Evolutionary conservation across 2,888 invertebrate species (phyloP), one percentile per base, ranked within the genome.

Genomic region (Dynastes tityus): DNA sequence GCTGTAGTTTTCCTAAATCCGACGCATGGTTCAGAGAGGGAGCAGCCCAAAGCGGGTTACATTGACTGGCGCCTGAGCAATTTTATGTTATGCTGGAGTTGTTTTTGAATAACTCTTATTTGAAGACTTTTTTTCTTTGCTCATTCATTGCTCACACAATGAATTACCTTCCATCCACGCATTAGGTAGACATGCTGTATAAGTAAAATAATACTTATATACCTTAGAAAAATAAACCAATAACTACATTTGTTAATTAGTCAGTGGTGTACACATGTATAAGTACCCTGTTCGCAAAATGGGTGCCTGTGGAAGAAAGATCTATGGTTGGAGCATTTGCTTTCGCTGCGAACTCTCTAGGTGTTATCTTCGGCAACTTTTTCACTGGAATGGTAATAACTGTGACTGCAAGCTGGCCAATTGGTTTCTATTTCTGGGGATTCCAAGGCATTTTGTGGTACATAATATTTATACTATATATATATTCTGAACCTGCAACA

Each of bases 231-330:
- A 45, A 45, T 45, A 8, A 45, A 8, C 11, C 45, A 45, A 45
- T 11, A 13, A 32, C 11, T 63, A 11, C 27, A 11, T 63, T 32
- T 63, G 29, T 32, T 63, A 32, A 29, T 90, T 89, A 93, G 93
- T 93, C 93, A 82, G 93, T 93, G 9, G 93, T 93, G 80, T 93
- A 94, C 84, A 95, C 94, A 76, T 95, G 96, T 85, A 96, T 97
- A 83, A 95, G 95, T 88, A 95, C 95, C 37, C 89, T 96, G 91
- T 88, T 95, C 85, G 95, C 95, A 79, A 95, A 95, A 89, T 96
- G 95, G 95, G 93, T 95, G 82, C 95, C 95, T 9, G 95, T 95
- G 71, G 94, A 93, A 85, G 95, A 96, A 88, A 92, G 95, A 84
- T 95, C 95, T 85, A 90, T 95, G 83, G 93, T 95, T 93, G 95